A percentile compares a stretch with the other conserved stretches of the same genome.
phyloP scores from a whole-genome alignment of 2,888 invertebrate genomes.

The Callinectes sapidus region DNA sequence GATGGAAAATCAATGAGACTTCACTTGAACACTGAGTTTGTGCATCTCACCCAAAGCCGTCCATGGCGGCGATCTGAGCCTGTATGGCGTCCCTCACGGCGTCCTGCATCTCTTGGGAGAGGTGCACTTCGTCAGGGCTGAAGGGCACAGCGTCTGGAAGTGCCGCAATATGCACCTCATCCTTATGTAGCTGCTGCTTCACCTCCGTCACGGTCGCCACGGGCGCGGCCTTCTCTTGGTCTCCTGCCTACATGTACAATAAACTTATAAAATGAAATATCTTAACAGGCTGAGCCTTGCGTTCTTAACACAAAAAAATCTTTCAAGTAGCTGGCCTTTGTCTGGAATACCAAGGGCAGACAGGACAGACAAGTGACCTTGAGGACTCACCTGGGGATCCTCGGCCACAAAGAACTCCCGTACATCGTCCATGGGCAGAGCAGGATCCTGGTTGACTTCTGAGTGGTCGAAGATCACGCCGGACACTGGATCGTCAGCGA shows the following conservation, averaged over 20 bases:
- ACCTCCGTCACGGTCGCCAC: slow-evolving; percentile 24
- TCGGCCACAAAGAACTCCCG: slow-evolving; percentile 53
- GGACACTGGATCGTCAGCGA: slow-evolving; percentile 43
- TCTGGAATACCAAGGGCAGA: background rate
- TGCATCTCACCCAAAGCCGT: slow-evolving; percentile 31
- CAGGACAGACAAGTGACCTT: background rate
- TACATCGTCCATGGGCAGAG: background rate
- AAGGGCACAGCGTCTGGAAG: slow-evolving; percentile 39
- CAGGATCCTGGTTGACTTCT: background rate
- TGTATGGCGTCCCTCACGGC: slow-evolving; percentile 20
- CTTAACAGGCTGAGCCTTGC: background rate
- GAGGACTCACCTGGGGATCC: slow-evolving; percentile 50
- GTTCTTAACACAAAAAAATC: background rate
- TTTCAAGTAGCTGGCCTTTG: background rate
- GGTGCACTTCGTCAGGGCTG: slow-evolving; percentile 17
- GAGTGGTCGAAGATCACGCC: slow-evolving; percentile 36
- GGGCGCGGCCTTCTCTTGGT: background rate
- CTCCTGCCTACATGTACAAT: slow-evolving; percentile 3
- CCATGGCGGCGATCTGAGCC: slow-evolving; percentile 40
- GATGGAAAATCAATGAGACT: background rate
- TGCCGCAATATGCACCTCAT: slow-evolving; percentile 41
- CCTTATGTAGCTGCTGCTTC: slow-evolving; percentile 48
- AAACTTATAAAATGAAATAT: background rate
- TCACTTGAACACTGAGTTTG: background rate
- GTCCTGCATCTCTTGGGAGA: background rate